Evolutionary conservation across 2,797 vertebrate species (phyloP), one percentile per base, ranked within the genome.

Genomic region (Crocidura indochinensis): DNA sequence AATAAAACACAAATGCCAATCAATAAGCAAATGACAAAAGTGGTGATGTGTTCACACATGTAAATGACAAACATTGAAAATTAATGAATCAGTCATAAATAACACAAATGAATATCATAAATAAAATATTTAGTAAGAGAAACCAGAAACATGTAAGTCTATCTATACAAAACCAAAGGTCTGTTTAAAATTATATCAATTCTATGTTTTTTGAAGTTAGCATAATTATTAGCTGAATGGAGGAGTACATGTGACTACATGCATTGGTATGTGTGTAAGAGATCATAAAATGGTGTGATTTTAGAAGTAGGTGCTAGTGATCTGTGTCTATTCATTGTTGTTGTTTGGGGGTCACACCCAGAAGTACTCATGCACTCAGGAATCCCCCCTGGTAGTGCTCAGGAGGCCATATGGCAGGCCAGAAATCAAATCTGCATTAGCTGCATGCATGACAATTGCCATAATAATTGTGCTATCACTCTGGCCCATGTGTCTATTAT

Each of bases 21-120:
- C 3, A 26, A 8, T n/a, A 91, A 56, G 26, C 22, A 20, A 62
- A 89, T 91, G 71, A 87, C 90, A 91, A 53, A 67, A 89, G 86
- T 1, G 79, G 8, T 1, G 12, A 10, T 77, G 17, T 78, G 24
- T 69, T 90, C 60, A 85, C n/a, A 86, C 10, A 86, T 80, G 47
- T 19, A 60, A 67, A 82, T 73, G 27, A 78, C 46, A 91, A 49
- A 19, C 67, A 78, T 20, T 65, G 15, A 78, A 24, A 81, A 62
- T 60, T 12, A 83, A 84, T 84, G 27, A 65, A 51, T 7, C 76
- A n/a, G n/a, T 24, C 29, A 68, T 44, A 62, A 20, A 14, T 8
- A 87, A 68, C 26, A 72, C 9, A 77, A 27, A 71, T n/a, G 11
- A 91, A 67, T 53, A 12, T 84, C 46, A 56, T 24, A 77, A 56